phyloP scores from a whole-genome alignment of 2,797 vertebrate species.

The Sebastiscus tertius region DNA sequence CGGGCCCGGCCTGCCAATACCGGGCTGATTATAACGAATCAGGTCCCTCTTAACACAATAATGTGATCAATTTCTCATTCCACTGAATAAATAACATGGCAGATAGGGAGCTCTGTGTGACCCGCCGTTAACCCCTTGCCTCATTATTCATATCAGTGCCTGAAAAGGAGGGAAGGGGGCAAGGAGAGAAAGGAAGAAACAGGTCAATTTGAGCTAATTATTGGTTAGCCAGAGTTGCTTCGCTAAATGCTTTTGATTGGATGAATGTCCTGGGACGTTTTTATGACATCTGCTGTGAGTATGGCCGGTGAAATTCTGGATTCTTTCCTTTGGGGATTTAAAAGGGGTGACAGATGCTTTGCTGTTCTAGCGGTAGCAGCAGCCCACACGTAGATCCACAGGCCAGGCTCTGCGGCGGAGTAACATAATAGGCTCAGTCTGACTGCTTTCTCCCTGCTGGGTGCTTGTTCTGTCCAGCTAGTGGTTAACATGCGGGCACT shows the following conservation, averaged over 20 bases:
- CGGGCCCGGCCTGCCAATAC: constrained; percentile 96
- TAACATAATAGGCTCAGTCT: constrained; percentile 56
- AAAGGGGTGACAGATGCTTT: constrained; percentile 69
- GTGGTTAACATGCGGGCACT: constrained; percentile 50
- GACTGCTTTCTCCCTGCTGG: constrained; percentile 53
- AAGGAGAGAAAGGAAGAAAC: constrained; percentile 72
- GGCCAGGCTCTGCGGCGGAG: constrained; percentile 1
- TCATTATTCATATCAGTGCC: constrained; percentile 95
- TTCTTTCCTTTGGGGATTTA: constrained; percentile 53
- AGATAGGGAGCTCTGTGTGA: constrained; percentile 91
- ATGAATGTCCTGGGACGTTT: constrained; percentile 85
- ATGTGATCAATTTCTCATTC: constrained; percentile 99
- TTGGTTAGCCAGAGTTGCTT: constrained; percentile 85
- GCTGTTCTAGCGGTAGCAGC: constrained; percentile 40
- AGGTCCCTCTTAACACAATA: constrained; percentile 95
- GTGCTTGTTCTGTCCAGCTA: constrained; percentile 34
- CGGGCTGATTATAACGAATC: constrained; percentile 98
- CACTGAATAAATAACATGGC: constrained; percentile 98
- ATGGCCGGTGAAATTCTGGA: constrained; percentile 42
- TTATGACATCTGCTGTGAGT: constrained; percentile 81
- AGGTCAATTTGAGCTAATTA: constrained; percentile 91
- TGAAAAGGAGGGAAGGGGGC: constrained; percentile 81
- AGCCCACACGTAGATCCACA: constrained; percentile 27
- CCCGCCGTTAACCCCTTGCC: constrained; percentile 89
- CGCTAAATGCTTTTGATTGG: constrained; percentile 88